Conservation (phyloP, 2,797 vertebrate species). For the Coregonus sp. region DNA sequence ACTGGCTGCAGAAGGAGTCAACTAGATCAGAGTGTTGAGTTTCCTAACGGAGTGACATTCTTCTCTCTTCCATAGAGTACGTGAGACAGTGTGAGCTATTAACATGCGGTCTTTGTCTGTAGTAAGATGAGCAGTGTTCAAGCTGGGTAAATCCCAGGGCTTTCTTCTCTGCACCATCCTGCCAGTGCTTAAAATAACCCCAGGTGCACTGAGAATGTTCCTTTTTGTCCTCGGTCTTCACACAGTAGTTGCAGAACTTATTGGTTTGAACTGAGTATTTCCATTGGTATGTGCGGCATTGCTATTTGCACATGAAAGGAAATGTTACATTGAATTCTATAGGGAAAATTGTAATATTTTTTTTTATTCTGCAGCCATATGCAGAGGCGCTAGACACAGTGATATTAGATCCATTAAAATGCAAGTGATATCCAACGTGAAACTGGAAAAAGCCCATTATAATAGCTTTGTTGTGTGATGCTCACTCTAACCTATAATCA, state of each 20-base stretch:
- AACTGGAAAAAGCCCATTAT: not conserved
- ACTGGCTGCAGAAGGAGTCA: not conserved
- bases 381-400: not conserved
- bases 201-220: constrained; percentile 31
- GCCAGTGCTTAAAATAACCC: constrained; percentile 55
- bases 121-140: constrained; percentile 29
- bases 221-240: constrained; percentile 32
- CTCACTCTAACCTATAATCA: constrained; percentile 9
- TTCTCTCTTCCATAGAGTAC: not conserved
- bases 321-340: not conserved
- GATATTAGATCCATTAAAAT: not conserved
- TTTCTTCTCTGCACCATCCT: constrained; percentile 42
- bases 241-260: constrained; percentile 32
- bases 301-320: not conserved
- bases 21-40: not conserved
- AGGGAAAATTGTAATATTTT: too few species aligned
- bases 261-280: not conserved
- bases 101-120: constrained; percentile 28
- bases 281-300: not conserved
- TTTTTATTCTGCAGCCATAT: not conserved
- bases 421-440: not conserved
- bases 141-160: constrained; percentile 40
- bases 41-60: not conserved
- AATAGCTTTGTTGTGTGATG: not conserved
- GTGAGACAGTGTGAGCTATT: not conserved